A percentile compares a stretch with the other conserved stretches of the same genome.
phyloP scores from a whole-genome alignment of 2,888 invertebrate species.

The Buathra laborator region DNA sequence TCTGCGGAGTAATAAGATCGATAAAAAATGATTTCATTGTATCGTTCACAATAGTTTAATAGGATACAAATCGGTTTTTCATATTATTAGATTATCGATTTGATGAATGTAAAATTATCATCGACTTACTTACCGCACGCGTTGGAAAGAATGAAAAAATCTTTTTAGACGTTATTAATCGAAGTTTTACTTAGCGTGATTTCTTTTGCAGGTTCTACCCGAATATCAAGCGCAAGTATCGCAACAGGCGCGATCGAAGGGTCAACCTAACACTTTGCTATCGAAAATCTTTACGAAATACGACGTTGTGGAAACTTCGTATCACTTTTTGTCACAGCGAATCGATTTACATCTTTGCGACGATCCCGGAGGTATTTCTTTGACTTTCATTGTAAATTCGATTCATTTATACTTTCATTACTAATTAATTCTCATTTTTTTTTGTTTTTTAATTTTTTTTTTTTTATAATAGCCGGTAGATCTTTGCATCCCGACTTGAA shows the following conservation, averaged over 20 bases:
- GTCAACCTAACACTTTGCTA: conserved; percentile 83
- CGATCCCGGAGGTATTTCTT: conserved; percentile 93
- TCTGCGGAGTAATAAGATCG: no score
- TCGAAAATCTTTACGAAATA: conserved; percentile 92
- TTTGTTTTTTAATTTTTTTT: background rate
- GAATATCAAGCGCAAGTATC: conserved; percentile 91
- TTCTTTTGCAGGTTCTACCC: conserved; percentile 87
- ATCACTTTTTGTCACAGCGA: conserved; percentile 96
- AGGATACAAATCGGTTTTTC: no score
- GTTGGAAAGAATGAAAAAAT: no score
- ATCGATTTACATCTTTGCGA: conserved; percentile 99
- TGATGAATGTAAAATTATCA: no score
- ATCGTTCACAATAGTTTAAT: no score
- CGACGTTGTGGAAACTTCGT: conserved; percentile 99
- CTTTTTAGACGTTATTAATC: no score
- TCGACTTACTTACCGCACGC: no score
- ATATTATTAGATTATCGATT: background rate
- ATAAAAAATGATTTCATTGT: no score
- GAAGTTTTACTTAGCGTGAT: no score
- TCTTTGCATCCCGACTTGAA: conserved; percentile 94
- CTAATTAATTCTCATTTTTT: conserved; percentile 12
- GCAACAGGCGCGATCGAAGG: conserved; percentile 87
- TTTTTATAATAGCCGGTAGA: conserved; percentile 89
- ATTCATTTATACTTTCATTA: conserved; percentile 11
- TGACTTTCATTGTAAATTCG: conserved; percentile 33